Conservation (phyloP, 2,888 invertebrate genomes). For the Oconnorella tubifera region DNA sequence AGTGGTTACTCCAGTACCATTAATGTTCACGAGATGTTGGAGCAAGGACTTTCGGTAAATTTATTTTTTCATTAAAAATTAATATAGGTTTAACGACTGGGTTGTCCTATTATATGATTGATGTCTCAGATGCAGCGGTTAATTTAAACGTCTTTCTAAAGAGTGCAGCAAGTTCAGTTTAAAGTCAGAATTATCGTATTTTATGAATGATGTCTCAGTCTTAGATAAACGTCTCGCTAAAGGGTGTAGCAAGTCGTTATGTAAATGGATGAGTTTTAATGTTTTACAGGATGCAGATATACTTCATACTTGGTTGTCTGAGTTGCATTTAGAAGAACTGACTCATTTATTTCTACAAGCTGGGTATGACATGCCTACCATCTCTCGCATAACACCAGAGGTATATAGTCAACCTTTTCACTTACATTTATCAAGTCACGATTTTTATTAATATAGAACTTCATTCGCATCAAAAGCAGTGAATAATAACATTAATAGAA, state of each 20-base stretch:
- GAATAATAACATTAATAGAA: too few relatives aligned
- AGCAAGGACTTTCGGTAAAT: conserved; percentile 51
- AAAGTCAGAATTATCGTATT: too few relatives aligned
- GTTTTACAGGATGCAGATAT: conserved; percentile 78
- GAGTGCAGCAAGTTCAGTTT: too few relatives aligned
- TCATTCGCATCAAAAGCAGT: too few relatives aligned
- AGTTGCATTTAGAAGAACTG: conserved; percentile 91
- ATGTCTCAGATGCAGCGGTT: too few relatives aligned
- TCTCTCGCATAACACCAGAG: conserved; percentile 98
- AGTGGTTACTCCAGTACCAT: conserved; percentile 50
- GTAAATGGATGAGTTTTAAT: too few relatives aligned
- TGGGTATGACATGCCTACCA: conserved; percentile 95
- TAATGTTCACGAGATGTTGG: conserved; percentile 54
- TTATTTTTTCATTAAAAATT: conserved; percentile 1
- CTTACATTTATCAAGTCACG: background rate
- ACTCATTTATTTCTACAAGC: conserved; percentile 86
- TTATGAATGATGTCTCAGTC: too few relatives aligned
- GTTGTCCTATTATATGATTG: too few relatives aligned
- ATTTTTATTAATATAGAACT: background rate
- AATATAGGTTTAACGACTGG: too few relatives aligned
- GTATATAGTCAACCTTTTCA: conserved; percentile 52
- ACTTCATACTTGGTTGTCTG: conserved; percentile 86
- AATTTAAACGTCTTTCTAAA: too few relatives aligned
- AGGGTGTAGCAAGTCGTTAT: too few relatives aligned
- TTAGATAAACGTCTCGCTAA: too few relatives aligned